phyloP scores from a whole-genome alignment of 2,888 invertebrate genomes.

The Aphodius sticticus region DNA sequence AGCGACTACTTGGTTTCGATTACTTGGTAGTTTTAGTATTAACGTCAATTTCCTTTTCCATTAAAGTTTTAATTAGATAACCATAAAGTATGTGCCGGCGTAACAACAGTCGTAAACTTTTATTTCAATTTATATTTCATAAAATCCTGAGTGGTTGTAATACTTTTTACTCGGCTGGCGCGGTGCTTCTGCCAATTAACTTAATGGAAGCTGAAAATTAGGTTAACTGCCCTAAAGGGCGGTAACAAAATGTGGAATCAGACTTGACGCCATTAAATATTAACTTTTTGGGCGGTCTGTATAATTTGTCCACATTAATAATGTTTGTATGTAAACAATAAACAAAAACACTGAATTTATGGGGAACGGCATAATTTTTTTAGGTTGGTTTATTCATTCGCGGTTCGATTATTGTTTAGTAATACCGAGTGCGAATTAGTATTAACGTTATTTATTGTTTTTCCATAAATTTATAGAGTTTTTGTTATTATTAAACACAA shows the following conservation, averaged over 20 bases:
- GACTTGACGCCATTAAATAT: background rate
- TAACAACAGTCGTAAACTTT: background rate
- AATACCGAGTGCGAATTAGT: too few species aligned
- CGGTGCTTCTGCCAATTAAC: background rate
- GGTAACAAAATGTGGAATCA: background rate
- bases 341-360: too few species aligned
- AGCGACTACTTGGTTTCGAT: too few species aligned
- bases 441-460: too few species aligned
- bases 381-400: too few species aligned
- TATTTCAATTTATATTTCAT: background rate
- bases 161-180: background rate
- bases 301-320: background rate
- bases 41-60: background rate
- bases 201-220: background rate
- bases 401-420: too few species aligned
- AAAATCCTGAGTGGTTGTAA: background rate
- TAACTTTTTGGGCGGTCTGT: background rate
- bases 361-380: too few species aligned
- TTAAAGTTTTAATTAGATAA: background rate
- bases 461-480: too few species aligned
- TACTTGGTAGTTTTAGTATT: too few species aligned
- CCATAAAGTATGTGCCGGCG: background rate
- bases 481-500: too few species aligned
- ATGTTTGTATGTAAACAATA: too few species aligned
- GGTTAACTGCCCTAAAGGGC: background rate